Percentiles rank a stretch among this genome's conserved stretches.
Evolutionary conservation across 2,888 invertebrate genomes (phyloP).

Genomic region (Aphelenchoides bicaudatus): DNA sequence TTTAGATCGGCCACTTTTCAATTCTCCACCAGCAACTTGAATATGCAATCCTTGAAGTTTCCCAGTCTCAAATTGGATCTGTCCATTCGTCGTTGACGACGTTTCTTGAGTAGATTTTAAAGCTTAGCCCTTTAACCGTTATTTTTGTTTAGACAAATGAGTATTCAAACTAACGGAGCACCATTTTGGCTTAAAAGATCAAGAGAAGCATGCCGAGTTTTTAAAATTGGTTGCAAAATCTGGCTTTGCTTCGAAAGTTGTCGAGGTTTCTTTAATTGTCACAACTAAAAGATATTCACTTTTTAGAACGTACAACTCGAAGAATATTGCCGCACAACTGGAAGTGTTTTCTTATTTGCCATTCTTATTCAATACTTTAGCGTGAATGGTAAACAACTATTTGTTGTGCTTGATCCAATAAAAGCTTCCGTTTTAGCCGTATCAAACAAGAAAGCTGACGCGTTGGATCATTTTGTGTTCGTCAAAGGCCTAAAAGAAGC

Average conservation of each 20-base stretch:
- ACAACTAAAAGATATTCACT: not conserved
- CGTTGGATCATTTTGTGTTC: constrained; percentile 11
- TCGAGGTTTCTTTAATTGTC: not conserved
- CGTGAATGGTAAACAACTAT: not conserved
- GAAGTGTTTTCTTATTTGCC: not conserved
- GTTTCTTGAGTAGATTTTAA: not conserved
- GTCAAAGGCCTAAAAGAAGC: constrained; percentile 15
- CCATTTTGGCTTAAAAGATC: not conserved
- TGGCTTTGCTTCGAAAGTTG: constrained; percentile 7
- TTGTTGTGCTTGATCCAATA: not conserved
- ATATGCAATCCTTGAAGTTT: not conserved
- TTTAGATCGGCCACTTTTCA: constrained; percentile 16
- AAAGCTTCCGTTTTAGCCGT: constrained; percentile 16
- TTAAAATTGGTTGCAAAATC: not conserved
- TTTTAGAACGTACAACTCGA: not conserved
- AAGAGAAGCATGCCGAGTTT: not conserved
- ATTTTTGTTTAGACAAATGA: not conserved
- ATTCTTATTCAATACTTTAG: constrained; percentile 11
- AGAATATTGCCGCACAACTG: constrained; percentile 5
- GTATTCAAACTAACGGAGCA: not conserved
- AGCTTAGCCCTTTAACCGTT: no score
- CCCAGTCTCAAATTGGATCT: not conserved
- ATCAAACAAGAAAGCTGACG: constrained; percentile 22
- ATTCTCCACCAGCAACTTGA: constrained; percentile 4
- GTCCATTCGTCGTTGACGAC: not conserved